These are phyloP conservation scores for Cheilosia urbana DNA, from an alignment of 2,888 invertebrate genomes.

Conservation along the genomic window DNA sequence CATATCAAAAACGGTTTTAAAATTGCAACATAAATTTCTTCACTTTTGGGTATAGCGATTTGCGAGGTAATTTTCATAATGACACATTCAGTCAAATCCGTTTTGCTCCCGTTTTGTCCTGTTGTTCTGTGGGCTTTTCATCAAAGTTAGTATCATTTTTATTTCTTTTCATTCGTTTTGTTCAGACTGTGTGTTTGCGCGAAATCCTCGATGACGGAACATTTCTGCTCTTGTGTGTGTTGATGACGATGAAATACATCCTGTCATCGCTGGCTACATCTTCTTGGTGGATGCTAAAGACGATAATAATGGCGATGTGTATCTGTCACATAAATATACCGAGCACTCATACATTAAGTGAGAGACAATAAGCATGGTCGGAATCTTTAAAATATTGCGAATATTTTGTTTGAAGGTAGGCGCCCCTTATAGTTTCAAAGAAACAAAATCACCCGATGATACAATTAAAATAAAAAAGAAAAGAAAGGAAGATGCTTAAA, in stretches of 20 bases:
- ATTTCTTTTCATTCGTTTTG: conserved; percentile 9
- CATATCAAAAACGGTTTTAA: conserved; percentile 35
- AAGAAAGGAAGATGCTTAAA: neutral
- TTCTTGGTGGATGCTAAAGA: conserved; percentile 22
- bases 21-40: conserved; percentile 42
- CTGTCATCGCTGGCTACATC: conserved; percentile 56
- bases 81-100: conserved; percentile 37
- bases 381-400: neutral
- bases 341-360: neutral
- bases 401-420: neutral
- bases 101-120: conserved; percentile 22
- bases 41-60: conserved; percentile 15
- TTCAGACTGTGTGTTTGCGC: conserved; percentile 8
- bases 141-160: conserved; percentile 18
- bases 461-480: neutral
- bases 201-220: conserved; percentile 55
- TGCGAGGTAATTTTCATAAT: conserved; percentile 56
- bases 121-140: conserved; percentile 30
- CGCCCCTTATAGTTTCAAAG: neutral
- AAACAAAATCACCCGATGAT: neutral
- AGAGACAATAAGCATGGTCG: conserved; percentile 19
- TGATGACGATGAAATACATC: conserved; percentile 61
- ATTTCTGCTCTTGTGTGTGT: conserved; percentile 34
- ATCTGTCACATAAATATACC: conserved; percentile 46
- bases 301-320: conserved; percentile 44